A percentile compares a stretch with the other conserved stretches of the same genome.
Evolutionary conservation across 2,113 vertebrate genomes (phyloP).

Genomic region (Clupea harengus): DNA sequence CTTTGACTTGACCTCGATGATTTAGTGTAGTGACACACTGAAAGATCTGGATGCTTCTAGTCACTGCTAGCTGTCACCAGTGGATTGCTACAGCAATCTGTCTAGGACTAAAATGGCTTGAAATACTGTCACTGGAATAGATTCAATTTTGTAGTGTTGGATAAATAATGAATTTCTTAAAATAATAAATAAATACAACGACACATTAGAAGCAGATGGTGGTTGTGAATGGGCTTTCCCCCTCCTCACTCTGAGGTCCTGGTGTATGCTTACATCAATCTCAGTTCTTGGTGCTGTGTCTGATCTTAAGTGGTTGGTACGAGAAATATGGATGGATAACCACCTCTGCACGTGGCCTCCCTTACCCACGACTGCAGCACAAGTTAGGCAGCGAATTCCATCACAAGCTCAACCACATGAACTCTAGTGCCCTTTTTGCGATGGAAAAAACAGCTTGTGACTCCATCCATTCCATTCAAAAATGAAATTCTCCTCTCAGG

Average conservation of each 20-base stretch:
- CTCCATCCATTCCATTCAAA: background rate
- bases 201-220: background rate
- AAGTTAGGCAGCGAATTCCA: conserved; percentile 49
- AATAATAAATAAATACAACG: too few species aligned
- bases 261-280: background rate
- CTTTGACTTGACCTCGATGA: background rate
- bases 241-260: background rate
- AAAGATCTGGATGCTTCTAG: background rate
- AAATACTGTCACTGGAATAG: background rate
- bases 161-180: background rate
- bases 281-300: background rate
- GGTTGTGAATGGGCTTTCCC: background rate
- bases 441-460: conserved; percentile 33
- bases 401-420: conserved; percentile 47
- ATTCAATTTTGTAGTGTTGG: background rate
- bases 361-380: conserved; percentile 33
- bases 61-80: background rate
- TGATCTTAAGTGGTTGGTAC: background rate
- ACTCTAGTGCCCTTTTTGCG: conserved; percentile 44
- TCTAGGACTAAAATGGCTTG: background rate
- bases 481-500: background rate
- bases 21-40: background rate
- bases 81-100: background rate
- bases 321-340: background rate
- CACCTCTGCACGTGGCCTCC: background rate